Evolutionary conservation across 23 tunicate species (phyloP).

Genomic region (Pegea sp.): DNA sequence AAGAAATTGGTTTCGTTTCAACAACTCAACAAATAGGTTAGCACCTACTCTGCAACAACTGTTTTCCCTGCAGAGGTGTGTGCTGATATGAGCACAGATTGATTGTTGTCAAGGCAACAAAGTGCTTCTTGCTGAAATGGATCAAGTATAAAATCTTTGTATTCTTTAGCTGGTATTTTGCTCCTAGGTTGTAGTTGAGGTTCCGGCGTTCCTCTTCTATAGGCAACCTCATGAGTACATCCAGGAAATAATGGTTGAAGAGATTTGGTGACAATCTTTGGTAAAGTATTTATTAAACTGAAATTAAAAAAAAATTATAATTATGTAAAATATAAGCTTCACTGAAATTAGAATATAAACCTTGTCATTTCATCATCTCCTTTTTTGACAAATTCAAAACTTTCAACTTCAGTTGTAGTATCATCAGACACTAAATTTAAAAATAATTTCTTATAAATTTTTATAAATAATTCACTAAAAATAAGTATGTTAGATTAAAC

Average conservation of each 20-base stretch:
- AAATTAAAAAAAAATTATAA: not conserved
- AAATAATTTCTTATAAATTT: too few relatives aligned
- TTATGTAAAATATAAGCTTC: too few relatives aligned
- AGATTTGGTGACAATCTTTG: conserved; percentile 53
- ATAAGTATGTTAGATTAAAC: too few relatives aligned
- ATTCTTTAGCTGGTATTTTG: conserved; percentile 58
- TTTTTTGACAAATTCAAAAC: too few relatives aligned
- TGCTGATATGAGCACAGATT: conserved; percentile 85
- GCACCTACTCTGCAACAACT: conserved; percentile 72
- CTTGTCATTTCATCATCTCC: too few relatives aligned
- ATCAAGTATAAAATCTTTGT: conserved; percentile 86
- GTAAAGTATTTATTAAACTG: conserved; percentile 49
- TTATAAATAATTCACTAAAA: too few relatives aligned
- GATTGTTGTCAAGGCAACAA: conserved; percentile 70
- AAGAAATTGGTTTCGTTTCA: too few relatives aligned
- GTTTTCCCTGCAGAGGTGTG: conserved; percentile 98
- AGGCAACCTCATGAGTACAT: conserved; percentile 79
- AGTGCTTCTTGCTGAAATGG: conserved; percentile 83
- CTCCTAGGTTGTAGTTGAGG: conserved; percentile 33
- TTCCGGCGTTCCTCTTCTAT: conserved; percentile 4
- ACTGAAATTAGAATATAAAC: too few relatives aligned
- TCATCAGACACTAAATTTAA: too few relatives aligned
- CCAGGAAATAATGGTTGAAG: conserved; percentile 55
- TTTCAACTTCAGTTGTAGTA: too few relatives aligned
- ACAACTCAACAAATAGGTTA: too few relatives aligned